Base-by-base conservation (phyloP, 1,140 invertebrate genomes). In the Aethina tumida region DNA sequence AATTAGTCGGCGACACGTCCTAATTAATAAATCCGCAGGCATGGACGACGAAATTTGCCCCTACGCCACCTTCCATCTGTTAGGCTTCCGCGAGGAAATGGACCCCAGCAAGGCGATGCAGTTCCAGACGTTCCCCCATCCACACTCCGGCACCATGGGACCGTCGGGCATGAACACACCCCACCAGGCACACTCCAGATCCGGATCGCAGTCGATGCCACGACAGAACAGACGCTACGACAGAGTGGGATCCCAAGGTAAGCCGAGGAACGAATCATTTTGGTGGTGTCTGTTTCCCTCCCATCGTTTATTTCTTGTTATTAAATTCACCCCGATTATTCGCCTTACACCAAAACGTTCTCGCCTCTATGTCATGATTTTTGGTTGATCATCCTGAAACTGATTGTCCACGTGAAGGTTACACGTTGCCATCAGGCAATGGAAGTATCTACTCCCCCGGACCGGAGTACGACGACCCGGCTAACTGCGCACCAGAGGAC, bases 41-140 rank as follows among this genome's bases (percentile, higher is more conserved):
- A 87, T 89, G 76, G 88, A 92, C 62, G 88, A 93, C 65, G 88
- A 93, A 62, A 92, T 92, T 60, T 91, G 87, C 64, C 88, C 88
- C 8, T 93, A 93, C 64, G 88, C 88, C 2, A 93, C 88, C 9
- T 93, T 93, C 80, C 88, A 93, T 61, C 69, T 93, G 47, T 73
- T 93, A 30, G 88, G 88, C 49, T 92, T 93, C 80, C 81, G 88
- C 46, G 88, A 93, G 62, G 88, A 93, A 74, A 90, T 91, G 84
- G 87, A 91, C 61, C 86, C 87, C 10, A 81, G 73, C 59, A 89
- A 89, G 66, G 82, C 83, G 15, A 77, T 80, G 71, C 79, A 84
- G 51, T 85, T 84, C 71, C 82, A 90, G 64, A 90, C 86, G 17
- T 87, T 91, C 74, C 86, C 86, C 0, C 84, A 89, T 60, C 84